Evolutionary conservation across 2,888 invertebrate genomes (phyloP).

Genomic region (Callyntrura sp.): DNA sequence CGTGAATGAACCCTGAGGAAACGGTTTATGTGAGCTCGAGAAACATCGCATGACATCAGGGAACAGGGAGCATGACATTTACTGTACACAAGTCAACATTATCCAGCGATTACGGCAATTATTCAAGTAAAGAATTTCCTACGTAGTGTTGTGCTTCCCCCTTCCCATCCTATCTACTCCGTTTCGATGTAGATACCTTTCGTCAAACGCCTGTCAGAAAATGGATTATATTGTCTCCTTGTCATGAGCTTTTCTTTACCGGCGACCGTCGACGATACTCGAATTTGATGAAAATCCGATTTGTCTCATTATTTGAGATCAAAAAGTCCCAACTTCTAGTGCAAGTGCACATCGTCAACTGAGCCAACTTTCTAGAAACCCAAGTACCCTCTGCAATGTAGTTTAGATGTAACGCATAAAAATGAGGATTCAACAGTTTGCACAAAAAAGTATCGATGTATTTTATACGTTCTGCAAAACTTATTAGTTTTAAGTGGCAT

Average conservation of each 20-base stretch:
- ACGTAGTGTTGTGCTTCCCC: too few species aligned
- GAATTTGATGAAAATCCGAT: slow-evolving; percentile 79
- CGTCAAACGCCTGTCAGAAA: slow-evolving; percentile 36
- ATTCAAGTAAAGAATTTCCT: too few species aligned
- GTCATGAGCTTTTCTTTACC: slow-evolving; percentile 58
- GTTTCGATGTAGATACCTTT: slow-evolving; percentile 15
- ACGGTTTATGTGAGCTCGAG: too few species aligned
- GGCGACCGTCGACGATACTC: not conserved
- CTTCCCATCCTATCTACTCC: too few species aligned
- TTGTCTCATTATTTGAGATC: slow-evolving; percentile 82
- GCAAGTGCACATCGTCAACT: not conserved
- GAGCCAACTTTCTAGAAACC: not conserved
- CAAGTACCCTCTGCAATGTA: not conserved
- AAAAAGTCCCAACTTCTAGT: slow-evolving; percentile 31
- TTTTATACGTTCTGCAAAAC: too few species aligned
- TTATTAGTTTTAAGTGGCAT: too few species aligned
- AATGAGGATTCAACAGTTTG: not conserved
- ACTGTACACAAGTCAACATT: not conserved
- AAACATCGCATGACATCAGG: too few species aligned
- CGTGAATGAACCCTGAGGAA: too few species aligned
- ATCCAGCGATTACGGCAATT: not conserved
- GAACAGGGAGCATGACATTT: too few species aligned
- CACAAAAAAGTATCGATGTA: not conserved
- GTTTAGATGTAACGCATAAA: not conserved
- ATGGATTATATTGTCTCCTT: slow-evolving; percentile 61